These are phyloP conservation scores for Apeltes quadracus DNA, from an alignment of 2,113 vertebrate species.

Conservation along the genomic window DNA sequence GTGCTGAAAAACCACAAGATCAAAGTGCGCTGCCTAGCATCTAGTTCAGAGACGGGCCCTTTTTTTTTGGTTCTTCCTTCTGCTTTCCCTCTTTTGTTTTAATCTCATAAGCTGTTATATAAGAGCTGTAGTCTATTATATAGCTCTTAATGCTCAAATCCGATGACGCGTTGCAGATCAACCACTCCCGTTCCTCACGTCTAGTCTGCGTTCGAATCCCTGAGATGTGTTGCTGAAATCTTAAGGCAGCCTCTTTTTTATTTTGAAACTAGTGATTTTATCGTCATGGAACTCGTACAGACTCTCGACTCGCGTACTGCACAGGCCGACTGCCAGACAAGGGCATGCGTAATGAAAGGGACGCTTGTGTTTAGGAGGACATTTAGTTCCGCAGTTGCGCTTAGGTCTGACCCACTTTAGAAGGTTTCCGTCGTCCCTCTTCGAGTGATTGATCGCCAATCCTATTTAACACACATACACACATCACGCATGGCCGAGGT, in stretches of 20 bases:
- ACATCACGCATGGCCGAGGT: conserved; percentile 16
- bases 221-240: conserved; percentile 52
- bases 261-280: conserved; percentile 78
- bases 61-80: conserved; percentile 47
- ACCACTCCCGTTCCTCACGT: conserved; percentile 11
- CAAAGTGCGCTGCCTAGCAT: conserved; percentile 65
- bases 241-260: conserved; percentile 43
- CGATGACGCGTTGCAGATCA: conserved; percentile 3
- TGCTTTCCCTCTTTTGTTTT: conserved; percentile 46
- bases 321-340: conserved; percentile 61
- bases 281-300: conserved; percentile 69
- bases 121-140: conserved; percentile 24
- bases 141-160: conserved; percentile 14
- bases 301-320: conserved; percentile 56
- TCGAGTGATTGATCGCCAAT: conserved; percentile 44
- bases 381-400: conserved; percentile 59
- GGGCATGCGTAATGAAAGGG: conserved; percentile 66
- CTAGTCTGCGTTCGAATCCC: conserved; percentile 27
- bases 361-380: conserved; percentile 62
- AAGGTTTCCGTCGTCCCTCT: conserved; percentile 56
- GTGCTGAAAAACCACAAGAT: conserved; percentile 74
- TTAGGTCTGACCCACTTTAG: conserved; percentile 65
- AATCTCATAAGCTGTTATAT: conserved; percentile 17
- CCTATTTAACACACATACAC: conserved; percentile 45
- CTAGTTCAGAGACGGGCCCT: conserved; percentile 56